Evolutionary conservation across 2,888 invertebrate genomes (phyloP).

Genomic region (Dolomedes plantarius): DNA sequence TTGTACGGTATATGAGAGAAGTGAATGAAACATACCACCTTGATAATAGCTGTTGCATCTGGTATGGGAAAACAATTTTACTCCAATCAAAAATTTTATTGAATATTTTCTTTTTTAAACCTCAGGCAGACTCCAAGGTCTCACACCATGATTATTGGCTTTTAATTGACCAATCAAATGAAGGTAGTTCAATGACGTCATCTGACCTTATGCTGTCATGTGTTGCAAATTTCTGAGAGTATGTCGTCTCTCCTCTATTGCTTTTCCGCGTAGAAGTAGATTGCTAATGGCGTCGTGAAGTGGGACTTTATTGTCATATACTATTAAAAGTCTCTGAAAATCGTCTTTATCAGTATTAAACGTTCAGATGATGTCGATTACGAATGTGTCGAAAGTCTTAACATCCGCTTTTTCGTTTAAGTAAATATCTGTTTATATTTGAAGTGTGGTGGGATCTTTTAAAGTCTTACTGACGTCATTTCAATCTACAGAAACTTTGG

Average conservation of each 20-base stretch:
- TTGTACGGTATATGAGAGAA: too few relatives aligned
- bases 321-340: not conserved
- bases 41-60: too few relatives aligned
- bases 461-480: not conserved
- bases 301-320: not conserved
- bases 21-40: too few relatives aligned
- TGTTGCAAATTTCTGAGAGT: conserved; percentile 56
- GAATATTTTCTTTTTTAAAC: too few relatives aligned
- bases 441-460: not conserved
- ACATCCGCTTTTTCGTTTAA: not conserved
- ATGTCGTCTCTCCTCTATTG: conserved; percentile 25
- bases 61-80: too few relatives aligned
- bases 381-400: not conserved
- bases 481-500: not conserved
- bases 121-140: not conserved
- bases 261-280: conserved; percentile 1
- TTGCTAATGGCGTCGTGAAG: not conserved
- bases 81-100: too few relatives aligned
- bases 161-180: conserved; percentile 50
- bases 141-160: conserved; percentile 30
- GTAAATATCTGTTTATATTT: not conserved
- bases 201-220: conserved; percentile 68
- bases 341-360: not conserved
- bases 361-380: not conserved
- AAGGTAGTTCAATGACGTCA: conserved; percentile 33